Percentiles rank a stretch among this genome's conserved stretches.
These are phyloP conservation scores for Asbolus verrucosus DNA, from an alignment of 1,140 invertebrate genomes.

Conservation along the genomic window DNA sequence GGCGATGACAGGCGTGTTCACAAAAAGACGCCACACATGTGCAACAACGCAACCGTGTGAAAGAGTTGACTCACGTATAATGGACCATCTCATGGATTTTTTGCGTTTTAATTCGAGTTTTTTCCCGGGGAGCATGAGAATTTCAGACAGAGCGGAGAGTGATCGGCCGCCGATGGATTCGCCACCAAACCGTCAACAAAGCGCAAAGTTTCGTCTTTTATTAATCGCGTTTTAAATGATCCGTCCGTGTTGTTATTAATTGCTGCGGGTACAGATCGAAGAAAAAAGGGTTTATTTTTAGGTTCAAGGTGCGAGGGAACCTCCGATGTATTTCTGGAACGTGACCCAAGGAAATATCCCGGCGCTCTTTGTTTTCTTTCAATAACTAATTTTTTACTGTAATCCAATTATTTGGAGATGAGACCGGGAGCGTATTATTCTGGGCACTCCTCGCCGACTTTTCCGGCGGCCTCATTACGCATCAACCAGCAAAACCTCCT, in stretches of 20 bases:
- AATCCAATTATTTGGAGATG: slow-evolving; percentile 4
- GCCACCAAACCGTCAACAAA: background rate
- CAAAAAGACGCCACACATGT: slow-evolving; percentile 58
- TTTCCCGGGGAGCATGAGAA: no score
- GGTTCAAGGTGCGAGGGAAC: slow-evolving; percentile 22
- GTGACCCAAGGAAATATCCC: slow-evolving; percentile 35
- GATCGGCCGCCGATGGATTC: no score
- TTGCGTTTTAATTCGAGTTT: no score
- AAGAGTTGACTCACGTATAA: slow-evolving; percentile 53
- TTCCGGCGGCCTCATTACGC: background rate
- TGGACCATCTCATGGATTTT: background rate
- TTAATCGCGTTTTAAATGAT: no score
- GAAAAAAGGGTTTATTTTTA: slow-evolving; percentile 40
- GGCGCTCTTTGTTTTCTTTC: slow-evolving; percentile 33
- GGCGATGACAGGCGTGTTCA: slow-evolving; percentile 54
- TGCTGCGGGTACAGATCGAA: background rate
- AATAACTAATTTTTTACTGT: background rate
- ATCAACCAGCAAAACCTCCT: slow-evolving; percentile 12
- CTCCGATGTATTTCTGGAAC: slow-evolving; percentile 45
- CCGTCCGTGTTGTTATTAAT: slow-evolving; percentile 26
- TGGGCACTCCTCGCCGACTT: no score
- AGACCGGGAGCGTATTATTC: no score
- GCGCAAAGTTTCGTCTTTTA: no score
- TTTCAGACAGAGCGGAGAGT: background rate
- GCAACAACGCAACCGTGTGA: slow-evolving; percentile 56